Conservation (phyloP, 2,113 vertebrate species). For the Bombycilla garrulus region DNA sequence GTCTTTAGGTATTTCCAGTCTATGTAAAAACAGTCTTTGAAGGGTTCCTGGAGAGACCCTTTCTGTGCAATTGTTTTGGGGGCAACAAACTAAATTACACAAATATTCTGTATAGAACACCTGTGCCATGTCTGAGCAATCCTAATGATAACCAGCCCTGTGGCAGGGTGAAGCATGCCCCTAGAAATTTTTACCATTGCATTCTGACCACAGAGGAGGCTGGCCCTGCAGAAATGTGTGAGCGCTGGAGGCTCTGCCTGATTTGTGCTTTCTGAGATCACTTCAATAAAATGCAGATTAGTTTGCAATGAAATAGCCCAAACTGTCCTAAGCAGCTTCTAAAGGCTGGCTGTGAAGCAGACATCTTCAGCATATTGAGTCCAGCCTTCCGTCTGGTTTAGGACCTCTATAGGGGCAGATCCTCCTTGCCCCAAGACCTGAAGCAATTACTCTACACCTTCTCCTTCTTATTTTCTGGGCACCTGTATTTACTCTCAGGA, state of each 20-base stretch:
- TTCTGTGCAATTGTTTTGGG: neutral
- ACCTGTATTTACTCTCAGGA: neutral
- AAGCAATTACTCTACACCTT: neutral
- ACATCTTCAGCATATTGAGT: neutral
- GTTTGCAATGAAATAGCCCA: neutral
- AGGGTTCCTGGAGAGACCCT: neutral
- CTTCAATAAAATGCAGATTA: neutral
- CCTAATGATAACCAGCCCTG: neutral
- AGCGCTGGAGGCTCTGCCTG: neutral
- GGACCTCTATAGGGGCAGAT: neutral
- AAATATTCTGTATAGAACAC: neutral
- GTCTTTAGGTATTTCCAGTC: neutral
- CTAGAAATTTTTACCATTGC: neutral
- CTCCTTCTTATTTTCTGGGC: neutral
- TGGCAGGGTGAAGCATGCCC: neutral
- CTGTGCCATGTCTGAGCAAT: neutral
- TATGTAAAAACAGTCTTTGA: neutral
- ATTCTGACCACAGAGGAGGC: neutral
- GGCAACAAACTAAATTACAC: neutral
- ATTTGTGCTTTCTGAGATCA: neutral
- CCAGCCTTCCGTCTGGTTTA: neutral
- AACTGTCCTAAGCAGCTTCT: neutral
- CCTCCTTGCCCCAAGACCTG: neutral
- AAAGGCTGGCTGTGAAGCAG: neutral
- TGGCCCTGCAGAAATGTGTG: neutral